A percentile compares a stretch with the other conserved stretches of the same genome.
phyloP scores from a whole-genome alignment of 2,797 vertebrate species.

The Chaetodon trifasciatus region DNA sequence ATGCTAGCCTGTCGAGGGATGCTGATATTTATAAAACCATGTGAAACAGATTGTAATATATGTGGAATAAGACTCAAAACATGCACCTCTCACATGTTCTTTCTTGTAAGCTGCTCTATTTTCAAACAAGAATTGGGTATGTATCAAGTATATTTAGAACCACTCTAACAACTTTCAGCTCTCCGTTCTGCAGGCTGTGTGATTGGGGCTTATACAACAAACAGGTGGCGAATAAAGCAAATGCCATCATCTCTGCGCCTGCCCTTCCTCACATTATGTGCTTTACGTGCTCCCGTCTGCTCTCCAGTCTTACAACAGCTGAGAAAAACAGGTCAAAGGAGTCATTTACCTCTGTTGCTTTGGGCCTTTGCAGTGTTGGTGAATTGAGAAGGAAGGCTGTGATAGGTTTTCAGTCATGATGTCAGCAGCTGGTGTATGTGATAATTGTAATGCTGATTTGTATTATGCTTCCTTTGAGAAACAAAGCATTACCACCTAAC shows the following conservation, averaged over 20 bases:
- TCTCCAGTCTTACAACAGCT: constrained; percentile 27
- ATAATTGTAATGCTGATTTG: constrained; percentile 14
- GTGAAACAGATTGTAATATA: too few species aligned
- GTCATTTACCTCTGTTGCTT: constrained; percentile 45
- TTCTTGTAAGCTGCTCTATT: background rate
- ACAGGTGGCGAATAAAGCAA: constrained; percentile 62
- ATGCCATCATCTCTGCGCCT: constrained; percentile 50
- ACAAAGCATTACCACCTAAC: constrained; percentile 27
- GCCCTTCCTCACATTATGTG: constrained; percentile 49
- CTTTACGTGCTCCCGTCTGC: constrained; percentile 58
- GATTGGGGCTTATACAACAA: constrained; percentile 39
- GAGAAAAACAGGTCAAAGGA: constrained; percentile 31
- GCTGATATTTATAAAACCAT: too few species aligned
- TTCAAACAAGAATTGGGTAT: constrained; percentile 15
- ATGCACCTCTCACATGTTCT: too few species aligned
- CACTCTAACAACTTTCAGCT: constrained; percentile 17
- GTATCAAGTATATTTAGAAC: constrained; percentile 34
- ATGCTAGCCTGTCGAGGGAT: too few species aligned
- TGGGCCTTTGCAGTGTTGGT: constrained; percentile 10
- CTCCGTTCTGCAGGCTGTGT: constrained; percentile 37
- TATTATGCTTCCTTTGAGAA: background rate
- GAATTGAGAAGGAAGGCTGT: background rate
- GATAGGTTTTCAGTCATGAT: constrained; percentile 16
- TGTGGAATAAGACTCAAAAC: too few species aligned
- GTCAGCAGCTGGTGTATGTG: constrained; percentile 15